These are phyloP conservation scores for Parnassius glacialis DNA, from an alignment of 2,888 invertebrate species.

Conservation along the genomic window DNA sequence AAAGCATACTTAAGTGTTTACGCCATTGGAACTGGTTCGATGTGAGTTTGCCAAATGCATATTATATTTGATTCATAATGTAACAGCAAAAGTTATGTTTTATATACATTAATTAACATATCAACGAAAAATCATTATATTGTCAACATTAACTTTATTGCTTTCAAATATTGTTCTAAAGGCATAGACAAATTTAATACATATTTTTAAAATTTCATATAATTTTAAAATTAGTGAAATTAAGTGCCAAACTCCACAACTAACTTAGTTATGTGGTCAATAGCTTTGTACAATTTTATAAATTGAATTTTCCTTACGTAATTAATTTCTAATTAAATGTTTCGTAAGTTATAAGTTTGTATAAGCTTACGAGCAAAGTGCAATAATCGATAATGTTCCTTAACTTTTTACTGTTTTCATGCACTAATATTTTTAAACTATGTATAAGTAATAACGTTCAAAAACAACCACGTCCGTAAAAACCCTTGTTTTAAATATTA, in stretches of 20 bases:
- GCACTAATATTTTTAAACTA: neutral
- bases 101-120: no score
- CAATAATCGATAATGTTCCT: constrained; percentile 1
- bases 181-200: neutral
- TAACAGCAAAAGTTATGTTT: no score
- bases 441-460: no score
- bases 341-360: neutral
- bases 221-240: constrained; percentile 25
- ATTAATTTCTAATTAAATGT: neutral
- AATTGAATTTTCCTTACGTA: neutral
- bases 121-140: no score
- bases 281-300: neutral
- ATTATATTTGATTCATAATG: no score
- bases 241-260: constrained; percentile 26
- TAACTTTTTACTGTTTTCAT: neutral
- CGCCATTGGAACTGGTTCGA: no score
- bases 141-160: neutral
- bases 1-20: no score
- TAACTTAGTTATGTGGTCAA: constrained; percentile 2
- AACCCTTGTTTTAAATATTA: no score
- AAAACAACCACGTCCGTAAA: no score
- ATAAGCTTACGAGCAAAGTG: neutral
- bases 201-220: neutral
- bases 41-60: no score
- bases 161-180: neutral